phyloP scores from a whole-genome alignment of 2,797 vertebrate genomes.

The Lagorchestes hirsutus region DNA sequence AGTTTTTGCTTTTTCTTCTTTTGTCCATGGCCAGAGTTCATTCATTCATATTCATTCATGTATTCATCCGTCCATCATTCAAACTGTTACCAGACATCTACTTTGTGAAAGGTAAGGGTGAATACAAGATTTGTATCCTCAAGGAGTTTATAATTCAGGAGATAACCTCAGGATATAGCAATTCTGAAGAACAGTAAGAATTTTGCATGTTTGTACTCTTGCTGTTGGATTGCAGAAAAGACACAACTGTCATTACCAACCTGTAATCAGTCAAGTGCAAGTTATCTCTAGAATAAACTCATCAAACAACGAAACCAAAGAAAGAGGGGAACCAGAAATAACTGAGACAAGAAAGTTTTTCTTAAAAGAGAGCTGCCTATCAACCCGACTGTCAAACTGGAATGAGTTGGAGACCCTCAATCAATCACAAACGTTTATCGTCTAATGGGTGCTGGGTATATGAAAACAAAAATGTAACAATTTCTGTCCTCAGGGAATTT shows the following conservation, averaged over 20 bases:
- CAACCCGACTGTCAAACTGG: not conserved
- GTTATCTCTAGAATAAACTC: not conserved
- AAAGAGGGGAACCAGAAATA: constrained; percentile 22
- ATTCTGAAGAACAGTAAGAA: not conserved
- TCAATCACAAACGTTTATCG: not conserved
- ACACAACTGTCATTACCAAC: not conserved
- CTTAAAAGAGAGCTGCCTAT: not conserved
- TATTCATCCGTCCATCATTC: not conserved
- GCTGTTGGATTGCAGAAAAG: not conserved
- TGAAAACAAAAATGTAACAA: not conserved
- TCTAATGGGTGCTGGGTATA: not conserved
- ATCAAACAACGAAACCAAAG: not conserved
- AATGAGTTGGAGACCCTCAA: not conserved
- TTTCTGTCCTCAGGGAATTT: not conserved
- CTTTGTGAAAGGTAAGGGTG: not conserved
- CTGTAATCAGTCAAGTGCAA: not conserved
- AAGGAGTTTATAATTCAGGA: not conserved
- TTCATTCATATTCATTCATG: not conserved
- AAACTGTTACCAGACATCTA: not conserved
- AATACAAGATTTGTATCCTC: not conserved
- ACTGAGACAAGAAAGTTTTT: constrained; percentile 3
- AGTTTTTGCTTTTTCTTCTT: not conserved
- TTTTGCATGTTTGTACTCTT: not conserved
- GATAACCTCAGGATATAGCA: not conserved
- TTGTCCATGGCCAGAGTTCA: not conserved